phyloP scores from a whole-genome alignment of 1,140 invertebrate genomes.

The Grapholita molesta region DNA sequence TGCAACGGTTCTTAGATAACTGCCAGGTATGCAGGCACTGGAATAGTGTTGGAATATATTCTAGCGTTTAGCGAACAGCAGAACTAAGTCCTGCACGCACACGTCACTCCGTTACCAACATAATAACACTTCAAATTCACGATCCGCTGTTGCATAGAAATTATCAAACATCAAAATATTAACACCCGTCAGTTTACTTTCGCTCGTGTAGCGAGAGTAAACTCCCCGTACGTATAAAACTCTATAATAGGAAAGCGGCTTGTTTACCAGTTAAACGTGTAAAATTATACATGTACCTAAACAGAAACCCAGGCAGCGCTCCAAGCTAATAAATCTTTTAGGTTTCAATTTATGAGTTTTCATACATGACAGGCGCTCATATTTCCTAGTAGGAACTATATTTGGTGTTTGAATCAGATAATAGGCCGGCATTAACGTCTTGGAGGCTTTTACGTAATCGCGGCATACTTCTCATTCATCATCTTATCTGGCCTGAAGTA shows the following conservation, averaged over 20 bases:
- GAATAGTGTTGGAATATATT: neutral
- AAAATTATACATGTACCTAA: constrained; percentile 20
- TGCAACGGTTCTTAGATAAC: constrained; percentile 30
- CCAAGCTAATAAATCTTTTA: neutral
- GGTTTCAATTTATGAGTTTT: neutral
- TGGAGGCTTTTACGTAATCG: constrained; percentile 12
- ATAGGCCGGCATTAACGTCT: constrained; percentile 8
- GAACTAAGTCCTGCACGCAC: neutral
- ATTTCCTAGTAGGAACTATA: neutral
- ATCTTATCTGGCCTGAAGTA: constrained; percentile 13
- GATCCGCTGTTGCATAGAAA: constrained; percentile 9
- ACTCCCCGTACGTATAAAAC: constrained; percentile 36
- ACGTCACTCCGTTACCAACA: neutral
- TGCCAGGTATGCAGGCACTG: neutral
- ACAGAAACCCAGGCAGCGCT: neutral
- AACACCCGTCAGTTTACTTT: constrained; percentile 45
- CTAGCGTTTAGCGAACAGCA: constrained; percentile 2
- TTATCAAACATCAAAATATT: constrained; percentile 26
- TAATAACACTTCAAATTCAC: constrained; percentile 1
- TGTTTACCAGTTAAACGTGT: constrained; percentile 33
- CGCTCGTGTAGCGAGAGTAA: constrained; percentile 50
- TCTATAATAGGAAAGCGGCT: constrained; percentile 35
- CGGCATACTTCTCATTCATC: constrained; percentile 10
- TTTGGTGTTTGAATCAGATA: constrained; percentile 12
- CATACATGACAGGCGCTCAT: neutral